phyloP scores from a whole-genome alignment of 2,113 vertebrate species.

The Puma concolor region DNA sequence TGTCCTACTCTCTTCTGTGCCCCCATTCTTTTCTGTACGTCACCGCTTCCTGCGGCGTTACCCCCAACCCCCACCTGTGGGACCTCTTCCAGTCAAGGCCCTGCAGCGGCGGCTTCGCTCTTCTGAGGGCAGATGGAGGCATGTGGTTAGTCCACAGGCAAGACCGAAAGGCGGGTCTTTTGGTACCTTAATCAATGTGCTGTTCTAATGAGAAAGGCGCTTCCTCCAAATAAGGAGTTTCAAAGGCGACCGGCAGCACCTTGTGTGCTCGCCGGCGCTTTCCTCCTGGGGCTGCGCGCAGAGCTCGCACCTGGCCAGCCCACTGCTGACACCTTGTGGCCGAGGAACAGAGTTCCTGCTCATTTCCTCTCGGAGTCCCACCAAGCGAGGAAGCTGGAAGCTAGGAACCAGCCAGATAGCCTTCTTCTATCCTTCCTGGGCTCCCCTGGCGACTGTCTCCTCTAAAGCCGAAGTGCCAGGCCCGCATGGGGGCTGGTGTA shows the following conservation, averaged over 20 bases:
- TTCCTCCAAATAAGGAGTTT: background rate
- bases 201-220: background rate
- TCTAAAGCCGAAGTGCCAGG: background rate
- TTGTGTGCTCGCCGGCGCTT: accelerated
- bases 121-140: background rate
- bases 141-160: background rate
- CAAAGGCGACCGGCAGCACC: background rate
- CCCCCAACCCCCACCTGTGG: background rate
- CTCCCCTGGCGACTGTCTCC: background rate
- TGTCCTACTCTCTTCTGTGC: background rate
- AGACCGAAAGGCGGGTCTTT: background rate
- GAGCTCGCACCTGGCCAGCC: slow-evolving; percentile 60
- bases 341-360: background rate
- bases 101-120: accelerated
- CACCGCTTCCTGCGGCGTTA: background rate
- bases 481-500: background rate
- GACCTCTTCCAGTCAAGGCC: background rate
- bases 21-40: accelerated
- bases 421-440: background rate
- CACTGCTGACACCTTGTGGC: slow-evolving; percentile 84
- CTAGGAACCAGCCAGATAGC: background rate
- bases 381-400: background rate
- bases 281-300: accelerated
- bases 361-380: background rate
- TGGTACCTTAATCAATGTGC: background rate